Conservation (phyloP, 2,113 vertebrate genomes). For the Mesitornis unicolor region DNA sequence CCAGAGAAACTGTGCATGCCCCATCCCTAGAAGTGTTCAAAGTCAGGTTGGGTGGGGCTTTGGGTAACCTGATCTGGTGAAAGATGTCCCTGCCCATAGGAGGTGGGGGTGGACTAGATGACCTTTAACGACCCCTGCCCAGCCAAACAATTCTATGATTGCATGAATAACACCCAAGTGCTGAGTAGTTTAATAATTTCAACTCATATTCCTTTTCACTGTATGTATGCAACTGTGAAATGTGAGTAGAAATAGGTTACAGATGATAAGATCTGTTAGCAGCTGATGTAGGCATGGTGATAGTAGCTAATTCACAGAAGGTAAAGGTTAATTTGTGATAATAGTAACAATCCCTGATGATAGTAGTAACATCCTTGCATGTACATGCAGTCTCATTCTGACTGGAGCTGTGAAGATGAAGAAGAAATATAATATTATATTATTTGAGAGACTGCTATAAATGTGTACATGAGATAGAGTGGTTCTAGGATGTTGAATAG, state of each 20-base stretch:
- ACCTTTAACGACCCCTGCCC: background rate
- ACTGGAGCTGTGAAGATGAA: background rate
- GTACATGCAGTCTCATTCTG: background rate
- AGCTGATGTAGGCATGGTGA: background rate
- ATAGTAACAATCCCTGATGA: background rate
- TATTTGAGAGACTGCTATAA: background rate
- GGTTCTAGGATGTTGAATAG: background rate
- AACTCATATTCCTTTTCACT: background rate
- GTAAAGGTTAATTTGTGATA: background rate
- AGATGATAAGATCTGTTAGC: background rate
- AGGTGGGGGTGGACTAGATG: no score
- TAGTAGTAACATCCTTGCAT: background rate
- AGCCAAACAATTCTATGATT: background rate
- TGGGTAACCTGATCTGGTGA: background rate
- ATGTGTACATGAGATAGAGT: background rate
- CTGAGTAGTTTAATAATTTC: background rate
- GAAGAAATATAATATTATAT: background rate
- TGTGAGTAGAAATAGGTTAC: background rate
- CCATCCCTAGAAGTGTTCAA: background rate
- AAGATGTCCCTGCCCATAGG: background rate
- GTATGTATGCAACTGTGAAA: accelerated
- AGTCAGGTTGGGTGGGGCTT: background rate
- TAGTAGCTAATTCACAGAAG: background rate
- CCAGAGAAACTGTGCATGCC: background rate
- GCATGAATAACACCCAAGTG: background rate